Conservation (phyloP, 1,140 invertebrate genomes). For the Listronotus oregonensis region DNA sequence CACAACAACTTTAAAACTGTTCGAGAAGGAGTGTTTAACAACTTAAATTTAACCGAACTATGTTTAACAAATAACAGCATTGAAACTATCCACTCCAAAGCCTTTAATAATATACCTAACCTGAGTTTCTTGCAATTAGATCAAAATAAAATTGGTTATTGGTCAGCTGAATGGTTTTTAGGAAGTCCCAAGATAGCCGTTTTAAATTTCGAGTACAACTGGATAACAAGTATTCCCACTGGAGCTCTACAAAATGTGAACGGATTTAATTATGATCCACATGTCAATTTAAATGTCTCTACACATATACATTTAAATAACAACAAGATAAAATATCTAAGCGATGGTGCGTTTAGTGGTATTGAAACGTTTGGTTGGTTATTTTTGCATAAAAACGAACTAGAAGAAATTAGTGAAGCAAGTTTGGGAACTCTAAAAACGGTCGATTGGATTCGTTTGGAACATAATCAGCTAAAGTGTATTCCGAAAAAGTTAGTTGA, state of each 20-base stretch:
- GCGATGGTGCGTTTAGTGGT: slow-evolving; percentile 46
- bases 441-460: slow-evolving; percentile 45
- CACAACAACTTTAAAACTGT: slow-evolving; percentile 47
- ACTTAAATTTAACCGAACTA: slow-evolving; percentile 45
- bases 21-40: slow-evolving; percentile 49
- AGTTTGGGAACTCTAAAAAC: slow-evolving; percentile 41
- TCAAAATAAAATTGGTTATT: slow-evolving; percentile 46
- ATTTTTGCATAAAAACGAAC: slow-evolving; percentile 49
- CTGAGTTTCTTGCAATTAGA: slow-evolving; percentile 46
- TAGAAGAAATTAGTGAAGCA: slow-evolving; percentile 40
- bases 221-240: slow-evolving; percentile 42
- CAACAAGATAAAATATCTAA: slow-evolving; percentile 46
- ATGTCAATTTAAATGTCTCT: slow-evolving; percentile 39
- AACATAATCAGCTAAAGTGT: slow-evolving; percentile 46
- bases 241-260: slow-evolving; percentile 46
- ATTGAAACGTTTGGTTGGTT: slow-evolving; percentile 48
- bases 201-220: slow-evolving; percentile 49
- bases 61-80: slow-evolving; percentile 49
- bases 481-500: slow-evolving; percentile 43
- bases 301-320: slow-evolving; percentile 49
- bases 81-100: slow-evolving; percentile 43
- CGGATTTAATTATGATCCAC: slow-evolving; percentile 41
- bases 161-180: slow-evolving; percentile 49
- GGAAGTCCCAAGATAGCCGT: slow-evolving; percentile 44
- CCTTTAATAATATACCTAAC: slow-evolving; percentile 50